These are phyloP conservation scores for Onychomys torridus DNA, from an alignment of 2,797 vertebrate genomes.

Conservation along the genomic window DNA sequence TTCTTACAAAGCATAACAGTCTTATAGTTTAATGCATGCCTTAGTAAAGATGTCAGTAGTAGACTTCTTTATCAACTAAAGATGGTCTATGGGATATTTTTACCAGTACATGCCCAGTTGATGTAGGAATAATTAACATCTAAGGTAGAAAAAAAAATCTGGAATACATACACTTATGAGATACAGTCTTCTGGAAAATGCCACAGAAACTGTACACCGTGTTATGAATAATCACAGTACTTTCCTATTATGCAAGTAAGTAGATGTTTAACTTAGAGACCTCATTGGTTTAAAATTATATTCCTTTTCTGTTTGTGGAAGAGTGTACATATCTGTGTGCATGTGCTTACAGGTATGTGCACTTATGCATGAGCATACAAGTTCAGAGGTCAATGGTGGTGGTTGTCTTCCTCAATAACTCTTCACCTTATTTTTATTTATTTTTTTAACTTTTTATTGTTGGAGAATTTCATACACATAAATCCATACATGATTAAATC, in stretches of 20 bases:
- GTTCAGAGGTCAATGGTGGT: too few species aligned
- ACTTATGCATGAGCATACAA: too few species aligned
- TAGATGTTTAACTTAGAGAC: not conserved
- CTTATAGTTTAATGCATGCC: not conserved
- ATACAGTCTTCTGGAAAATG: not conserved
- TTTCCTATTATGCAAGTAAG: not conserved
- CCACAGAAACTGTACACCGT: not conserved
- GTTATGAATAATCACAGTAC: not conserved
- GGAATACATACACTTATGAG: not conserved
- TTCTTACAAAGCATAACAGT: slow-evolving; percentile 9
- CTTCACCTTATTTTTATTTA: too few species aligned
- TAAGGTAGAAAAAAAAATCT: not conserved
- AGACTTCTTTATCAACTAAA: not conserved
- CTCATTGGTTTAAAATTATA: not conserved
- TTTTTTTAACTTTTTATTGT: too few species aligned
- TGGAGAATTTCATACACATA: too few species aligned
- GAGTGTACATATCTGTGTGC: too few species aligned
- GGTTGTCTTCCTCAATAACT: too few species aligned
- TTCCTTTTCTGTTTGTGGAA: too few species aligned
- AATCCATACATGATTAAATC: too few species aligned
- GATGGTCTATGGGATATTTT: not conserved
- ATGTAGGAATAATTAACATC: not conserved
- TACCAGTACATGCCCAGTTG: not conserved
- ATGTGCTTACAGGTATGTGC: too few species aligned
- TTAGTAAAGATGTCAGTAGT: not conserved